phyloP scores from a whole-genome alignment of 2,888 invertebrate species.

The Harpalus rufipes region DNA sequence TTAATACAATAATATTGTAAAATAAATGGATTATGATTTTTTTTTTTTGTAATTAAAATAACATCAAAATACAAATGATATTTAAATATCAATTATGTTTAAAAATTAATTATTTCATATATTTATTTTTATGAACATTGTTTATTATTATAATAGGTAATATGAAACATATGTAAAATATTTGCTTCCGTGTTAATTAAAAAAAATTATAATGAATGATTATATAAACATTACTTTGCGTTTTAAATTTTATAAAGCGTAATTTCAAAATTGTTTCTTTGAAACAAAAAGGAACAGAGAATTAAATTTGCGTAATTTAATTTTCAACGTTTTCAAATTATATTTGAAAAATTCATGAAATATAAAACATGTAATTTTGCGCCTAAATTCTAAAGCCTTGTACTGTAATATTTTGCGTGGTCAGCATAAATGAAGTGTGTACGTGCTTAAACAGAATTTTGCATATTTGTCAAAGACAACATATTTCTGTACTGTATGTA shows the following conservation, averaged over 20 bases:
- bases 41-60: too few species aligned
- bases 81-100: too few species aligned
- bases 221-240: not conserved
- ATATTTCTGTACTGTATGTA: not conserved
- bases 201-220: not conserved
- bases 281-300: not conserved
- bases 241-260: not conserved
- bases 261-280: not conserved
- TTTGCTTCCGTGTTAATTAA: not conserved
- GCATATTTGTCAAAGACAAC: slow-evolving; percentile 1
- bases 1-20: too few species aligned
- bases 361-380: not conserved
- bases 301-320: not conserved
- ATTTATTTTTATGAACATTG: too few species aligned
- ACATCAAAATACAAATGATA: too few species aligned
- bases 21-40: too few species aligned
- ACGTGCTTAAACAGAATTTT: not conserved
- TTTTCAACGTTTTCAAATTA: not conserved
- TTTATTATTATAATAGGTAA: too few species aligned
- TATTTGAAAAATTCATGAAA: not conserved
- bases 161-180: not conserved
- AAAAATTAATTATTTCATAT: too few species aligned
- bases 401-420: not conserved
- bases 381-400: too few species aligned
- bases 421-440: slow-evolving; percentile 4